phyloP scores from a whole-genome alignment of 2,797 vertebrate genomes.

The Sus cebifrons region DNA sequence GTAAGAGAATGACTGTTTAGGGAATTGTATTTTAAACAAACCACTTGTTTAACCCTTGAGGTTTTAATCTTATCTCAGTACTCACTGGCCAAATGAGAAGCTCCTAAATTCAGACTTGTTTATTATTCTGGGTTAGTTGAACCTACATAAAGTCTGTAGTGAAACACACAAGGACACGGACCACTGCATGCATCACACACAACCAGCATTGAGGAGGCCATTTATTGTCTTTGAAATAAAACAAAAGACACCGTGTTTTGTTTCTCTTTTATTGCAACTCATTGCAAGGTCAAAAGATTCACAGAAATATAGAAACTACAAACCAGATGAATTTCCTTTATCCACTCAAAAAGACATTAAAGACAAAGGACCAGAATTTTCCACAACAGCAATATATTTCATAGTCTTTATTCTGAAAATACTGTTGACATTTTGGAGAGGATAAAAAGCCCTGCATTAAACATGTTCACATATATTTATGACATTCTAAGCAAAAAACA shows the following conservation, averaged over 20 bases:
- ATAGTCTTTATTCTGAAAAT: slow-evolving; percentile 90
- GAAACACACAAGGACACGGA: neutral
- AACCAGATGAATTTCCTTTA: slow-evolving; percentile 89
- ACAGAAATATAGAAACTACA: slow-evolving; percentile 91
- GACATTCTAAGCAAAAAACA: slow-evolving; percentile 87
- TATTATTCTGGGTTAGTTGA: neutral
- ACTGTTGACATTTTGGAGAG: slow-evolving; percentile 89
- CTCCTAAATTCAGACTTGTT: slow-evolving; percentile 5
- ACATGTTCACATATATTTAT: slow-evolving; percentile 89
- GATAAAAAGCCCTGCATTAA: slow-evolving; percentile 89
- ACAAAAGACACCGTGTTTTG: slow-evolving; percentile 75
- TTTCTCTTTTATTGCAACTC: slow-evolving; percentile 90
- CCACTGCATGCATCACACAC: neutral
- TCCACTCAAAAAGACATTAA: slow-evolving; percentile 88
- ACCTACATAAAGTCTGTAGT: neutral
- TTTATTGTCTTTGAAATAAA: slow-evolving; percentile 75
- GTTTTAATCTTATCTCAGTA: slow-evolving; percentile 62
- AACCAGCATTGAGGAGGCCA: neutral
- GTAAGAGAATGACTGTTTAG: slow-evolving; percentile 31
- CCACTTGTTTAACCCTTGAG: slow-evolving; percentile 30
- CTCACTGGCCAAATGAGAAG: slow-evolving; percentile 8
- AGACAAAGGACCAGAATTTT: slow-evolving; percentile 87
- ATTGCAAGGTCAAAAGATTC: slow-evolving; percentile 90
- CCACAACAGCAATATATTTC: slow-evolving; percentile 87
- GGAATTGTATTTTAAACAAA: slow-evolving; percentile 61